Percentiles rank a stretch among this genome's conserved stretches.
phyloP scores from a whole-genome alignment of 1,140 invertebrate species.

The Drosophila auraria region DNA sequence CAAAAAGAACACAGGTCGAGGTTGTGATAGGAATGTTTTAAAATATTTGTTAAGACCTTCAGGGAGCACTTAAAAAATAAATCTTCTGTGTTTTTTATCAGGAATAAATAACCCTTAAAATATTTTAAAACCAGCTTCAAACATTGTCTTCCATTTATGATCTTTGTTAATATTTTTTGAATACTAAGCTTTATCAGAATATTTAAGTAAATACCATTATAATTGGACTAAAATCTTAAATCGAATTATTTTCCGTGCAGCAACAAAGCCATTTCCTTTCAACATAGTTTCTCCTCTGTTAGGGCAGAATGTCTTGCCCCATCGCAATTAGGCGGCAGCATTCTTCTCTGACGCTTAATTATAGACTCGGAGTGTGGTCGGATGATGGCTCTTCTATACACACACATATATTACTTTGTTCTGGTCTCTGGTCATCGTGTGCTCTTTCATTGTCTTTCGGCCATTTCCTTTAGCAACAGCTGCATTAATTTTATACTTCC shows the following conservation, averaged over 20 bases:
- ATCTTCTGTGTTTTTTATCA: not conserved
- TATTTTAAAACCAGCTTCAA: not conserved
- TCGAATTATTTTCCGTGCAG: slow-evolving; percentile 28
- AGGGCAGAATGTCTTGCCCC: slow-evolving; percentile 44
- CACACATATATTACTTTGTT: slow-evolving; percentile 36
- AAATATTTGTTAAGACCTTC: not conserved
- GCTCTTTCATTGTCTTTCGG: slow-evolving; percentile 67
- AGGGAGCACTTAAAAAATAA: too few relatives aligned
- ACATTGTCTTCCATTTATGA: not conserved
- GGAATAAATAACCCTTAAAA: not conserved
- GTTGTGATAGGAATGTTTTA: not conserved
- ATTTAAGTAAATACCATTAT: not conserved
- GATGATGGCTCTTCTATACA: slow-evolving; percentile 17
- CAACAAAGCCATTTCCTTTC: slow-evolving; percentile 20
- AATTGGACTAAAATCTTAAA: not conserved
- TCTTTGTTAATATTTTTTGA: not conserved
- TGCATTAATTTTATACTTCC: slow-evolving; percentile 74
- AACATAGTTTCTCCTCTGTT: slow-evolving; percentile 24
- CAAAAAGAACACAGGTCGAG: not conserved
- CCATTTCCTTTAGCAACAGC: slow-evolving; percentile 66
- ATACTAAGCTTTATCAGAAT: not conserved
- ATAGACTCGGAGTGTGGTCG: slow-evolving; percentile 35
- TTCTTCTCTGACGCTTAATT: slow-evolving; percentile 42
- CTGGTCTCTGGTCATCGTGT: slow-evolving; percentile 52
- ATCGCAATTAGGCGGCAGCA: slow-evolving; percentile 73